Evolutionary conservation across 1,140 invertebrate species (phyloP).

Genomic region (Drosophila serrata): DNA sequence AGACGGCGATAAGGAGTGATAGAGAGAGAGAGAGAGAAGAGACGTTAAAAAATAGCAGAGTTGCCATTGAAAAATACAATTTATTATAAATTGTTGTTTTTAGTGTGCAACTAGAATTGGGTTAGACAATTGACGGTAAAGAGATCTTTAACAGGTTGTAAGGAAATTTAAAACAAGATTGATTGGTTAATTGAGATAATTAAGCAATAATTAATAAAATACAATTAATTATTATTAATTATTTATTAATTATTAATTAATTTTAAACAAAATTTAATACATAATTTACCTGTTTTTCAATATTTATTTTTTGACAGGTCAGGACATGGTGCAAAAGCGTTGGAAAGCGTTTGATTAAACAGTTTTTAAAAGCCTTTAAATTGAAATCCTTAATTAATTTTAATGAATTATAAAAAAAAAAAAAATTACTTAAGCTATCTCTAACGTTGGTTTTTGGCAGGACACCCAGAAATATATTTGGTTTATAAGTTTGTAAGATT

Average conservation of each 20-base stretch:
- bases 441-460: not conserved
- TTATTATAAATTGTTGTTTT: slow-evolving; percentile 61
- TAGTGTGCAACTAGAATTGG: slow-evolving; percentile 43
- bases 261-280: too few relatives aligned
- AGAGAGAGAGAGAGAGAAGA: slow-evolving; percentile 1
- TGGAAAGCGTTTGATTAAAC: too few relatives aligned
- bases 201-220: not conserved
- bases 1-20: not conserved
- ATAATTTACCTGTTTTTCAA: not conserved
- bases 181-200: not conserved
- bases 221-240: not conserved
- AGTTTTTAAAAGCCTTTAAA: too few relatives aligned
- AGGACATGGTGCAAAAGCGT: too few relatives aligned
- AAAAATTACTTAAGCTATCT: too few relatives aligned
- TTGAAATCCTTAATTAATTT: too few relatives aligned
- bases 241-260: too few relatives aligned
- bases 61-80: slow-evolving; percentile 76
- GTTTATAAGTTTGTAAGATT: too few relatives aligned
- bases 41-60: slow-evolving; percentile 59
- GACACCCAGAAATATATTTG: not conserved
- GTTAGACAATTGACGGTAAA: slow-evolving; percentile 45
- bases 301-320: too few relatives aligned
- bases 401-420: too few relatives aligned
- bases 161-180: not conserved
- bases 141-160: slow-evolving; percentile 20